Conservation (phyloP, 2,888 invertebrate species). For the Anagyrus pseudococci region DNA sequence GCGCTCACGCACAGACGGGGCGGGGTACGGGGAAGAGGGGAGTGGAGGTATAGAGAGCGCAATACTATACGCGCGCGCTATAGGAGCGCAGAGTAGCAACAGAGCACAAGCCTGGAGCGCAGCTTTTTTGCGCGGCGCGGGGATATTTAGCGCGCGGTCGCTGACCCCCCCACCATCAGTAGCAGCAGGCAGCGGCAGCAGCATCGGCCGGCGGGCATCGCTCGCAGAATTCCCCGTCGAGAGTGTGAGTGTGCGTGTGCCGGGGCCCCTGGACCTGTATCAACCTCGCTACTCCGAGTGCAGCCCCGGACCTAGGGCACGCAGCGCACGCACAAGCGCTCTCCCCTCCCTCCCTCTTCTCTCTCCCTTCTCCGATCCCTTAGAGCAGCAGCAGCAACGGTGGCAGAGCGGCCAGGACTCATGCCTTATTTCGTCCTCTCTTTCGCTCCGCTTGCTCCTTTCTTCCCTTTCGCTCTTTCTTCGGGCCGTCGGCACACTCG, state of each 20-base stretch:
- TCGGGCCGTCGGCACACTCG: conserved; percentile 10
- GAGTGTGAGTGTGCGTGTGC: conserved; percentile 54
- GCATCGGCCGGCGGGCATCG: conserved; percentile 28
- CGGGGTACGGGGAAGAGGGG: neutral
- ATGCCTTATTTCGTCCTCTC: conserved; percentile 7
- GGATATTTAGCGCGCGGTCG: conserved; percentile 61
- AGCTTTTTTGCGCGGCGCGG: conserved; percentile 60
- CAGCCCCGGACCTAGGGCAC: conserved; percentile 41
- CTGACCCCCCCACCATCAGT: conserved; percentile 56
- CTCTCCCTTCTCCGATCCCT: neutral
- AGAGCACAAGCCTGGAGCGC: conserved; percentile 46
- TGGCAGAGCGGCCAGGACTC: neutral
- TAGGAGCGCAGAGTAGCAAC: conserved; percentile 27
- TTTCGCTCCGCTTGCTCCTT: conserved; percentile 23
- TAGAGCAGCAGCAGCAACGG: neutral
- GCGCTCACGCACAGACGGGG: neutral
- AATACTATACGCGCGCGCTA: too few relatives aligned
- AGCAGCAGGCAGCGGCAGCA: conserved; percentile 55
- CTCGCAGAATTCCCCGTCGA: conserved; percentile 54
- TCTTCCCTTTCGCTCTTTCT: conserved; percentile 34
- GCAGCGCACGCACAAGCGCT: conserved; percentile 38
- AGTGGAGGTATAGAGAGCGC: conserved; percentile 36
- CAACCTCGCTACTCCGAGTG: conserved; percentile 45
- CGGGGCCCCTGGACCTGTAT: conserved; percentile 60
- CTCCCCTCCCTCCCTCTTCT: conserved; percentile 8